These are phyloP conservation scores for Argyresthia goedartella DNA, from an alignment of 2,888 invertebrate species.

Conservation along the genomic window DNA sequence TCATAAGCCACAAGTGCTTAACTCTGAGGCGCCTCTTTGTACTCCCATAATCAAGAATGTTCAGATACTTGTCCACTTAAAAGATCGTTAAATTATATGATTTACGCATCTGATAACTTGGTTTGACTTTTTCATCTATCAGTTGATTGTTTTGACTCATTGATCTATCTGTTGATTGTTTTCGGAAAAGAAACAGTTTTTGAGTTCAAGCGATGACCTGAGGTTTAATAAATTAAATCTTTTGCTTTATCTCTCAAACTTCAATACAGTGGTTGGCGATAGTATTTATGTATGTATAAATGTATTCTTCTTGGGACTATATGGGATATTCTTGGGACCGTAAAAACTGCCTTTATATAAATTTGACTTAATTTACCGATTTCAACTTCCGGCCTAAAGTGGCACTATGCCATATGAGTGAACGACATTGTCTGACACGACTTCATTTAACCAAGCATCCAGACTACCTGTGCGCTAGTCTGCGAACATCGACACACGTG, in stretches of 20 bases:
- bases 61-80: conserved; percentile 33
- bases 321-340: too few relatives aligned
- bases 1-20: conserved; percentile 7
- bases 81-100: conserved; percentile 52
- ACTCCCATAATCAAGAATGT: conserved; percentile 30
- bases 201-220: background rate
- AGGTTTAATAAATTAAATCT: background rate
- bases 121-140: background rate
- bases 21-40: conserved; percentile 34
- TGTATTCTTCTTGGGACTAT: too few relatives aligned
- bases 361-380: too few relatives aligned
- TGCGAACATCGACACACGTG: conserved; percentile 11
- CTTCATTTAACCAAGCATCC: background rate
- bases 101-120: conserved; percentile 44
- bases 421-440: too few relatives aligned
- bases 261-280: too few relatives aligned
- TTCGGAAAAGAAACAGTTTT: background rate
- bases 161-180: background rate
- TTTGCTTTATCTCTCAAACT: background rate
- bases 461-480: conserved; percentile 4
- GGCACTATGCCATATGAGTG: too few relatives aligned
- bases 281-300: background rate
- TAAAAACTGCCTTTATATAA: too few relatives aligned
- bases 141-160: background rate
- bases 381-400: too few relatives aligned